Base-by-base conservation (phyloP, 2,797 vertebrate species). In the Poeciliopsis presidionis region DNA sequence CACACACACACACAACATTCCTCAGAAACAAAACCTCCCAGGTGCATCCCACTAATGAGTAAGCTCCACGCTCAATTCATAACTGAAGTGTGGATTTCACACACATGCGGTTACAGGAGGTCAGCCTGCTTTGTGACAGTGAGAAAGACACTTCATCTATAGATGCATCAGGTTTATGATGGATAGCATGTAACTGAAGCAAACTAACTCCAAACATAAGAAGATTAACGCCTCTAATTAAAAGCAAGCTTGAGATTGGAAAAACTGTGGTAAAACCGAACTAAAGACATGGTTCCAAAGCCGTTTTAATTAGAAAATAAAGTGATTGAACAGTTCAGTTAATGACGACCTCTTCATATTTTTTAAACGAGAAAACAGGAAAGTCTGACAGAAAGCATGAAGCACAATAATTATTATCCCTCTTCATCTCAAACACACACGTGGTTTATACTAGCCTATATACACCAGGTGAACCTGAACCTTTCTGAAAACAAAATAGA, bases 1-100 rank as follows among this genome's bases (percentile, higher is more conserved):
- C 75, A 84, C 81, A 83, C 75, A 85, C 83, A 74, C 81, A 84
- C 81, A 83, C 75, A 85, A 88, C 89, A 84, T 88, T 90, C 84
- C 83, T 74, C 84, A 87, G 79, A 82, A 85, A 87, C 84, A 51
- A 85, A 91, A 86, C 76, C 78, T 79, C 86, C 90, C 91, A 93
- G 90, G 87, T 91, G 92, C 87, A 86, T 80, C 78, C 80, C 63
- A 86, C 85, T 75, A 82, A 89, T 70, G 79, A 90, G 85, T 39
- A 88, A 90, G 82, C 91, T 87, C 36, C 51, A 91, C 72, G 78
- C 77, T 86, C 63, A 65, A 39, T 39, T 65, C 63, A 80, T 77
- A 88, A 28, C 92, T 92, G 91, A 72, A 49, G 6, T 36, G 25
- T 73, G 36, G 36, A 55, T 55, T 55, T 55, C 33, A n/a, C 36